phyloP scores from a whole-genome alignment of 2,888 invertebrate species.

The Dione vanillae region DNA sequence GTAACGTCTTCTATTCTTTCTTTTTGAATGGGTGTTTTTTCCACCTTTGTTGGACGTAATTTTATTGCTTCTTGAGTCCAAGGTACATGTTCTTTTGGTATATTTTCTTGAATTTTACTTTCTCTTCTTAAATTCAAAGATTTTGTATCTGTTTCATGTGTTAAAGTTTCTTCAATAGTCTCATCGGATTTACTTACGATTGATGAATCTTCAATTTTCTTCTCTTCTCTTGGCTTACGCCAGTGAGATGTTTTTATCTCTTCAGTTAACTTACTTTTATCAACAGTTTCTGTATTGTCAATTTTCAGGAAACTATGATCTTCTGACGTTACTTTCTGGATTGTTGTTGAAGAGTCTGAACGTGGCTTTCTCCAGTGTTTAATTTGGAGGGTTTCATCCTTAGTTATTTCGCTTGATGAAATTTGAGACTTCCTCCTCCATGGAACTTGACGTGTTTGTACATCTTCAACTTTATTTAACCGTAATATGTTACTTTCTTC shows the following conservation, averaged over 20 bases:
- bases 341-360: conserved; percentile 44
- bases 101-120: conserved; percentile 5
- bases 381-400: conserved; percentile 52
- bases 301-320: conserved; percentile 51
- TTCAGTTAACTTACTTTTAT: conserved; percentile 18
- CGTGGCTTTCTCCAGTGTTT: conserved; percentile 59
- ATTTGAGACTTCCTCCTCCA: conserved; percentile 65
- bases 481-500: conserved; percentile 74
- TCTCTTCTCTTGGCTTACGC: conserved; percentile 20
- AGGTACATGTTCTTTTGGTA: conserved; percentile 70
- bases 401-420: conserved; percentile 44
- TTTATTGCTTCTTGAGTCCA: conserved; percentile 87
- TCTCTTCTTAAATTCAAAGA: conserved; percentile 57
- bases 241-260: conserved; percentile 29
- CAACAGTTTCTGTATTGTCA: conserved; percentile 45
- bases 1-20: conserved; percentile 78
- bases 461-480: conserved; percentile 63
- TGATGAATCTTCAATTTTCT: background rate
- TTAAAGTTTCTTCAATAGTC: conserved; percentile 30
- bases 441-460: conserved; percentile 64
- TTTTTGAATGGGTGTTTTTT: conserved; percentile 81
- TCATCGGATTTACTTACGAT: conserved; percentile 7
- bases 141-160: conserved; percentile 49
- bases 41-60: conserved; percentile 85
- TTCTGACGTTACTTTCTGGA: conserved; percentile 44